Evolutionary conservation across 2,113 vertebrate genomes (phyloP).

Genomic region (Glaucomys volans): DNA sequence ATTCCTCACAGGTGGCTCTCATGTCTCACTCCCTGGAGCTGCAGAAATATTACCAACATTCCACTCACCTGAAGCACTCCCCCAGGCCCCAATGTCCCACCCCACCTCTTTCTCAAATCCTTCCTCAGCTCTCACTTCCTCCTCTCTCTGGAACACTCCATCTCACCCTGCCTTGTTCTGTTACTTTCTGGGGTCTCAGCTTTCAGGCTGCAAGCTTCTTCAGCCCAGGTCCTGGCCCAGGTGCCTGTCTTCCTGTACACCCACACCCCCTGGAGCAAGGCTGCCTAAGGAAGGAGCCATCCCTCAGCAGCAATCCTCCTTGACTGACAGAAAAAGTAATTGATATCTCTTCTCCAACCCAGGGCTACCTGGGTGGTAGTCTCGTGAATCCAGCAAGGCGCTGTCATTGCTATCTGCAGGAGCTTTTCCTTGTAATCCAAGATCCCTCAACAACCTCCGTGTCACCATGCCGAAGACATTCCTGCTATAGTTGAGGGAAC

Average conservation of each 20-base stretch:
- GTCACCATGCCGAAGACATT: background rate
- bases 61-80: background rate
- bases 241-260: background rate
- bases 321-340: slow-evolving; percentile 2
- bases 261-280: background rate
- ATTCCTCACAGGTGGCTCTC: background rate
- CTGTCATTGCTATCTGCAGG: background rate
- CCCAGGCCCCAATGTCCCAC: background rate
- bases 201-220: background rate
- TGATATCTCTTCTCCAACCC: background rate
- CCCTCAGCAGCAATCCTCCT: background rate
- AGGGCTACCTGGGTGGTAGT: slow-evolving; percentile 35
- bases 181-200: background rate
- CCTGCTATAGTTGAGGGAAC: background rate
- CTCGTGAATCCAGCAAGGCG: background rate
- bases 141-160: background rate
- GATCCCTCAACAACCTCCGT: background rate
- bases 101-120: background rate
- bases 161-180: no score
- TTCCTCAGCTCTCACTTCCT: background rate
- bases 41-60: background rate
- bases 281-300: background rate
- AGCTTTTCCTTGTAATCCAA: background rate
- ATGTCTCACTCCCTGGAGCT: background rate
- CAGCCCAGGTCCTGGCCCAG: background rate